Evolutionary conservation across 1,140 invertebrate species (phyloP), one percentile per base, ranked within the genome.

Genomic region (Papilio xuthus): DNA sequence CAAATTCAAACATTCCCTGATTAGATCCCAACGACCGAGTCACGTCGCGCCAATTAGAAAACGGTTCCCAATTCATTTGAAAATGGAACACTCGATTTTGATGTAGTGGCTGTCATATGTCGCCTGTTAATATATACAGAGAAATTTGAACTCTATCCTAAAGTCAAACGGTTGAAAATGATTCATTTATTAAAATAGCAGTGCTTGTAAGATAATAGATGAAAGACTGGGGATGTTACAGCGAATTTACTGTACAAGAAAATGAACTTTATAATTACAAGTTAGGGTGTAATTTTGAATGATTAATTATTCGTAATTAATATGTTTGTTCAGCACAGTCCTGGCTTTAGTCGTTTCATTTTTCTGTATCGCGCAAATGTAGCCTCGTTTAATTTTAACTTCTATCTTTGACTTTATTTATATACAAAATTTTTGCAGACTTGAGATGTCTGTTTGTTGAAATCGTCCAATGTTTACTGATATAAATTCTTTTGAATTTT

Each of bases 1-100:
- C 10, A 50, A 75, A 75, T 75, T 75, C 73, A 75, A 75, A 75
- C 73, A 75, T 56, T 53, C 84, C 81, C 85, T 90, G 86, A 91
- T 91, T 90, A 89, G 86, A 91, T 80, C 82, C 81, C 86, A 90
- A 88, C 87, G 84, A 85, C 84, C 89, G 85, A 90, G 90, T 91
- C 90, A 91, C 91, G 90, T 91, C 84, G 86, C 90, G 85, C 90
- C 90, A 93, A 93, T 93, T 93, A 92, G 90, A 92, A 92, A 91
- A 90, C 89, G 86, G 87, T 86, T 85, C 88, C 79, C 84, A 91
- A 90, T 91, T 91, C 91, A 92, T 91, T 92, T 86, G 88, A 93
- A 93, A 92, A 91, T 92, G 86, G 89, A 91, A 91, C 91, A 88
- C 89, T 91, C 91, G 88, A 92, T 91, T 92, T 92, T 93, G 91